phyloP scores from a whole-genome alignment of 1,140 invertebrate species.

The Neuroterus valhalla region DNA sequence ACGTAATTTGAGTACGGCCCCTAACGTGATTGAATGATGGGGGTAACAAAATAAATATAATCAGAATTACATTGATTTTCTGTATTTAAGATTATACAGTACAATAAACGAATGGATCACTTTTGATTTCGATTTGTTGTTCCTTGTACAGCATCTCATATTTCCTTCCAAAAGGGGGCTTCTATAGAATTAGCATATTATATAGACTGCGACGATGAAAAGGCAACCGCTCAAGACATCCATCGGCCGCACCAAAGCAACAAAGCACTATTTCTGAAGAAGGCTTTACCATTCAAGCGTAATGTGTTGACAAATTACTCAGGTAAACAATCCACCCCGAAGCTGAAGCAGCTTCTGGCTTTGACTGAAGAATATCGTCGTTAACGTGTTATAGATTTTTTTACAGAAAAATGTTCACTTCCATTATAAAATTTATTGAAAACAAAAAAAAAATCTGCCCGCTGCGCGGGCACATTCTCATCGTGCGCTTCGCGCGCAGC shows the following conservation, averaged over 20 bases:
- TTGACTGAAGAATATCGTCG: neutral
- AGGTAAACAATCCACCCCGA: conserved; percentile 66
- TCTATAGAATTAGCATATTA: neutral
- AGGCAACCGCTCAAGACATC: neutral
- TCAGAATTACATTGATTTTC: too few relatives aligned
- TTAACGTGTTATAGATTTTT: conserved; percentile 31
- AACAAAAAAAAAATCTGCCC: too few relatives aligned
- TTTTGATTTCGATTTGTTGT: too few relatives aligned
- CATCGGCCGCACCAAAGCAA: neutral
- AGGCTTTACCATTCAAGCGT: conserved; percentile 41
- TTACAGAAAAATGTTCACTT: conserved; percentile 25
- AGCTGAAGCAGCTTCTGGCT: conserved; percentile 39
- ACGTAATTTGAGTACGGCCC: too few relatives aligned
- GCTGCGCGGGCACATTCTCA: too few relatives aligned
- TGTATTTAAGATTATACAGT: too few relatives aligned
- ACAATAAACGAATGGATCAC: too few relatives aligned
- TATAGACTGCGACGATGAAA: conserved; percentile 22
- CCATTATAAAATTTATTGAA: too few relatives aligned
- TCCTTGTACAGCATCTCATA: neutral
- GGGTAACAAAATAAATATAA: too few relatives aligned
- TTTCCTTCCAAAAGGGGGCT: neutral
- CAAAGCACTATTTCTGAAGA: neutral
- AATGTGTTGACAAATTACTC: conserved; percentile 68
- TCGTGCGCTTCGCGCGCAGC: too few relatives aligned
- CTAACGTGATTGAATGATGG: too few relatives aligned